Evolutionary conservation across 2,797 vertebrate species (phyloP), one percentile per base, ranked within the genome.

Genomic region (Urosaurus nigricauda): DNA sequence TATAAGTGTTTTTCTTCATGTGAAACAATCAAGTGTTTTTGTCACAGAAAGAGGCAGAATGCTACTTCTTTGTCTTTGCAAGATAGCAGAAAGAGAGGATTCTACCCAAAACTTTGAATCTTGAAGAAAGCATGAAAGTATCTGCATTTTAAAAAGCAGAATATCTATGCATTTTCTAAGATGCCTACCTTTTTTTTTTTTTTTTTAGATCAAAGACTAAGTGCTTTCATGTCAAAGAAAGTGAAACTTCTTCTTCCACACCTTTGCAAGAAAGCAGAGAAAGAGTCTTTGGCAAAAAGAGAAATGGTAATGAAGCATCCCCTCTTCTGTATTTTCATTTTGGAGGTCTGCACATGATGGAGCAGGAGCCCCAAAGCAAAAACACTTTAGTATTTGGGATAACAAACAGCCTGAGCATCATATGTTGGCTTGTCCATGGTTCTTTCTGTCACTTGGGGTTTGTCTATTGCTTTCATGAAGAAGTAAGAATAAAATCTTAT

Each of bases 281-380:
- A 91, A 88, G 65, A 85, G 37, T n/a, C 88, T 93, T 88, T 81
- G 60, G 75, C 86, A 16, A 90, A 12, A 84, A 8, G 19, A 71
- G 47, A 51, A 51, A 51, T 51, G 47, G 47, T 35, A 37, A 37
- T 12, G 83, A 92, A 92, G 43, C 58, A n/a, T 70, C 89, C 40
- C 43, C 51, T 75, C 80, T 83, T 47, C 40, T 87, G 13, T 58
- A 26, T 84, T 85, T 85, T 88, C 24, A 43, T 88, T n/a, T 29
- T 21, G n/a, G 40, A 88, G 53, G 58, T 56, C 68, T 82, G 40
- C 26, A 58, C 0, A 11, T 8, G 1, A 56, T 53, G 17, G 0
- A 90, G 43, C 0, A 0, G 9, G 87, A 91, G 65, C n/a, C 17
- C 68, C 29, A 35, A 74, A 80, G 51, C 65, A 70, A 73, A 43